These are phyloP conservation scores for Anticlea derivata DNA, from an alignment of 2,888 invertebrate species.

Conservation along the genomic window DNA sequence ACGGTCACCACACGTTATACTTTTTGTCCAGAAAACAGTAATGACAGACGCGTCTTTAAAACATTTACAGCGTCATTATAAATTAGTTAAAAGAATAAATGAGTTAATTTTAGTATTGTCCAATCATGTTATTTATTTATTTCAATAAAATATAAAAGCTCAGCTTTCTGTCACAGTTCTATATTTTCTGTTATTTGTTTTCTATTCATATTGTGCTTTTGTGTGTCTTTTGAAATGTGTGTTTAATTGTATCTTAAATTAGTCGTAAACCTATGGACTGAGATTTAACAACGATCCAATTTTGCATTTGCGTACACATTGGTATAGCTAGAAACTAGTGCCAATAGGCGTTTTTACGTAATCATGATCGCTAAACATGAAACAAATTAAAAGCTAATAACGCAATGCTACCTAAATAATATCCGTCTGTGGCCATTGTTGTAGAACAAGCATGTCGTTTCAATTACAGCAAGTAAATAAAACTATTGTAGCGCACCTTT, in stretches of 20 bases:
- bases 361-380: constrained; percentile 1
- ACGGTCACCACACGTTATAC: no score
- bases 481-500: constrained; percentile 54
- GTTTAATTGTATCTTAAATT: no score
- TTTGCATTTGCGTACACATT: background rate
- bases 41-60: background rate
- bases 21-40: constrained; percentile 15
- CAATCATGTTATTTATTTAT: no score
- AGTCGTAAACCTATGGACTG: no score
- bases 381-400: constrained; percentile 33
- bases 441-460: constrained; percentile 64
- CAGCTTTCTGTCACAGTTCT: no score
- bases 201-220: no score
- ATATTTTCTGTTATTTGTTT: no score
- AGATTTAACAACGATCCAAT: no score
- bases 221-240: no score
- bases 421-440: constrained; percentile 55
- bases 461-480: constrained; percentile 65
- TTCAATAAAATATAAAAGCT: no score
- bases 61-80: background rate
- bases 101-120: no score
- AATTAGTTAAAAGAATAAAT: no score
- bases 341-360: background rate
- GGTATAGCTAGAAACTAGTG: background rate
- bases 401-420: constrained; percentile 48